Percentiles rank a stretch among this genome's conserved stretches.
These are phyloP conservation scores for Parnassius smintheus DNA, from an alignment of 2,888 invertebrate genomes.

Conservation along the genomic window DNA sequence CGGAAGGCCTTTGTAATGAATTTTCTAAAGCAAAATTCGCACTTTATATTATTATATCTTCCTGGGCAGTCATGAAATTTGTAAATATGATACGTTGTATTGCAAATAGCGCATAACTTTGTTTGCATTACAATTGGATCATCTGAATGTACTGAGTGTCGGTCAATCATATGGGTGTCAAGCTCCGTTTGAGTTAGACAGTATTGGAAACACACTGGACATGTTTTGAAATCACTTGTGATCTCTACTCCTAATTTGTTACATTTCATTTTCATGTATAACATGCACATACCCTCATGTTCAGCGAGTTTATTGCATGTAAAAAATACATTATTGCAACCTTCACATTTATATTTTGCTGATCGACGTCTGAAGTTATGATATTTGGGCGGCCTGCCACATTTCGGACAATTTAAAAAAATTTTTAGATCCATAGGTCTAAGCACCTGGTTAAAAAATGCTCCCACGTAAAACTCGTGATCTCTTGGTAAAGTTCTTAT, in stretches of 20 bases:
- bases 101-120: neutral
- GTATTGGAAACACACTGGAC: neutral
- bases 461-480: neutral
- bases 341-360: slow-evolving; percentile 4
- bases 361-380: neutral
- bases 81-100: neutral
- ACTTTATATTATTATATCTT: neutral
- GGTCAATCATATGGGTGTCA: neutral
- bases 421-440: neutral
- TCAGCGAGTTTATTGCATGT: neutral
- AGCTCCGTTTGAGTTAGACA: neutral
- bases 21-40: slow-evolving; percentile 1
- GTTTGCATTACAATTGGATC: neutral
- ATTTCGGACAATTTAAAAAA: slow-evolving; percentile 3
- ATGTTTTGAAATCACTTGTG: neutral
- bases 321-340: neutral
- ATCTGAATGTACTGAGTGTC: slow-evolving; percentile 2
- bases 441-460: neutral
- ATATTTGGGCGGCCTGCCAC: neutral
- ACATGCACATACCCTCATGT: neutral
- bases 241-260: neutral
- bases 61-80: slow-evolving; percentile 13
- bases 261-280: neutral
- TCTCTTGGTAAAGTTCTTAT: neutral
- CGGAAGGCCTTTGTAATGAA: neutral